These are phyloP conservation scores for Dynastes maya DNA, from an alignment of 2,888 invertebrate species.

Conservation along the genomic window DNA sequence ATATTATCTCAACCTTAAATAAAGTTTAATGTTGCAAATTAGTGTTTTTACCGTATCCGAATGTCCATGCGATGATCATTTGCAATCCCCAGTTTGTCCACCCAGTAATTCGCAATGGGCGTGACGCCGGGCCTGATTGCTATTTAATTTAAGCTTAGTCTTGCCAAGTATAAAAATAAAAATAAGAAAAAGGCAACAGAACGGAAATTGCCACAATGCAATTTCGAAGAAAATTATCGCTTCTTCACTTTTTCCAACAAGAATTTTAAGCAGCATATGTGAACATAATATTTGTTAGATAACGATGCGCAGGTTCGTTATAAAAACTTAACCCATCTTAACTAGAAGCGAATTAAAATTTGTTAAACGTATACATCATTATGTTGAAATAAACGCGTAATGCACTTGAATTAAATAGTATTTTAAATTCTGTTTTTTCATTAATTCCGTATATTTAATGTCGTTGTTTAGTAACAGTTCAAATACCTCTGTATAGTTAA, in stretches of 20 bases:
- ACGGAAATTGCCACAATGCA: slow-evolving; percentile 41
- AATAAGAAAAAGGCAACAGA: slow-evolving; percentile 33
- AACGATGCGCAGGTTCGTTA: background rate
- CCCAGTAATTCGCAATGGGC: slow-evolving; percentile 41
- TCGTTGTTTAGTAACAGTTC: too few relatives aligned
- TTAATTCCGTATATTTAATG: too few relatives aligned
- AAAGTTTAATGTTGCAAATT: slow-evolving; percentile 36
- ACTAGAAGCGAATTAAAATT: background rate
- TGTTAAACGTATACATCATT: too few relatives aligned
- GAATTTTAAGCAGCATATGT: slow-evolving; percentile 4
- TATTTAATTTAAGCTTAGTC: slow-evolving; percentile 41
- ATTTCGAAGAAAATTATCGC: slow-evolving; percentile 41
- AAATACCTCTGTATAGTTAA: too few relatives aligned
- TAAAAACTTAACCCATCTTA: background rate
- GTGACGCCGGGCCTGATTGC: slow-evolving; percentile 40
- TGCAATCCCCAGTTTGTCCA: slow-evolving; percentile 42
- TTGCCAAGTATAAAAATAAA: slow-evolving; percentile 26
- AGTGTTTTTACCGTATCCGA: slow-evolving; percentile 37
- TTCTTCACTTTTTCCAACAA: slow-evolving; percentile 29
- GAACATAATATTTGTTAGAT: background rate
- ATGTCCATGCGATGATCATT: slow-evolving; percentile 27
- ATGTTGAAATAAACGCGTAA: too few relatives aligned
- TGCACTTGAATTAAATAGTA: too few relatives aligned
- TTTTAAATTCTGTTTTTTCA: too few relatives aligned
- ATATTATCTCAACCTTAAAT: slow-evolving; percentile 14